A percentile compares a stretch with the other conserved stretches of the same genome.
These are phyloP conservation scores for Archaeoteleia sp. DNA, from an alignment of 2,888 invertebrate species.

Conservation along the genomic window DNA sequence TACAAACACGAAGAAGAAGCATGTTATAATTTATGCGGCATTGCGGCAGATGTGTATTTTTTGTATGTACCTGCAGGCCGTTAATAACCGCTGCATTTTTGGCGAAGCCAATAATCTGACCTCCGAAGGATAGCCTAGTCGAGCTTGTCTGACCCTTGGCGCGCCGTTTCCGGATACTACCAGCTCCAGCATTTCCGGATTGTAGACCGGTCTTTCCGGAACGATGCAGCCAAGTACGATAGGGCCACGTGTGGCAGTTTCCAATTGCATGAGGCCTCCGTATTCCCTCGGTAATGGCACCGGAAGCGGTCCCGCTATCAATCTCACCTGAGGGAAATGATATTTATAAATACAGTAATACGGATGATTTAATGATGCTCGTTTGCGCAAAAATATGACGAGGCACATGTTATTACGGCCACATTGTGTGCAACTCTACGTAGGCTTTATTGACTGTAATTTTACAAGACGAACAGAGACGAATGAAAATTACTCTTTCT, in stretches of 20 bases:
- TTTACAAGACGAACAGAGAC: slow-evolving; percentile 44
- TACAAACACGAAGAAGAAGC: too few relatives aligned
- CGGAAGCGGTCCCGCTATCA: slow-evolving; percentile 75
- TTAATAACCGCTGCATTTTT: slow-evolving; percentile 75
- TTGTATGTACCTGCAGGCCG: slow-evolving; percentile 73
- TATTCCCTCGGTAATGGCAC: slow-evolving; percentile 72
- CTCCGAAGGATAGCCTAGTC: slow-evolving; percentile 74
- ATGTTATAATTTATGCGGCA: too few relatives aligned
- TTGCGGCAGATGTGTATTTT: neutral
- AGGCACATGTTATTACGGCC: slow-evolving; percentile 48
- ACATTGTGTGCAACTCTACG: slow-evolving; percentile 45
- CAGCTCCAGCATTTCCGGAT: slow-evolving; percentile 73
- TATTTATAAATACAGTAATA: slow-evolving; percentile 53
- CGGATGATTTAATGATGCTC: slow-evolving; percentile 51
- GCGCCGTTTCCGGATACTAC: slow-evolving; percentile 71
- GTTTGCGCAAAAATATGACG: slow-evolving; percentile 45
- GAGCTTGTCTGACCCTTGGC: slow-evolving; percentile 69
- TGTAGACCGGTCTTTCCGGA: slow-evolving; percentile 72
- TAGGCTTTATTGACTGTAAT: slow-evolving; percentile 52
- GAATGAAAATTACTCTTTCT: slow-evolving; percentile 42
- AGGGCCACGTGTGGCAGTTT: slow-evolving; percentile 71
- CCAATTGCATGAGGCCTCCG: slow-evolving; percentile 74
- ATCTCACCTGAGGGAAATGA: slow-evolving; percentile 69
- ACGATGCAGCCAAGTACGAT: slow-evolving; percentile 77
- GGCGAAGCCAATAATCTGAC: slow-evolving; percentile 75